Conservation (phyloP, 2,797 vertebrate genomes). For the Momotus momota region DNA sequence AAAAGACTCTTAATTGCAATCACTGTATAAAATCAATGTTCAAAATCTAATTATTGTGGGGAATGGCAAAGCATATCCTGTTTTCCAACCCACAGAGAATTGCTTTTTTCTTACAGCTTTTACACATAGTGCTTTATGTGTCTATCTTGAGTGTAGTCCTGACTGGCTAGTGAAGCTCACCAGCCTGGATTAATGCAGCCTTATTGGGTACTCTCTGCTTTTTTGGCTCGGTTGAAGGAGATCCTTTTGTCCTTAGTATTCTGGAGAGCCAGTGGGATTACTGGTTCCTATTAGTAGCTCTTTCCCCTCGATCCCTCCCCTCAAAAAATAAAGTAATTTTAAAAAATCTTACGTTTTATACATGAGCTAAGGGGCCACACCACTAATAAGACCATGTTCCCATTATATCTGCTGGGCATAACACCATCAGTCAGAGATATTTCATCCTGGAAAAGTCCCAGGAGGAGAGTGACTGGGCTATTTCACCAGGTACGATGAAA, state of each 20-base stretch:
- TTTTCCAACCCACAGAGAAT: background rate
- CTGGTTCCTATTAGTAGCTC: background rate
- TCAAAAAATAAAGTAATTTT: background rate
- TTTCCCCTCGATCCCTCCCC: background rate
- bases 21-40: background rate
- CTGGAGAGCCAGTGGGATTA: background rate
- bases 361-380: accelerated
- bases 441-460: background rate
- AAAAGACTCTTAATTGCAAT: background rate
- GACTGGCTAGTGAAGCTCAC: background rate
- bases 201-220: background rate
- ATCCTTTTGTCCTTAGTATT: background rate
- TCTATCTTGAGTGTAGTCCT: background rate
- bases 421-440: background rate
- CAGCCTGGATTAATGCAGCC: background rate
- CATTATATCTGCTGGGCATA: background rate
- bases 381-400: background rate
- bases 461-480: background rate
- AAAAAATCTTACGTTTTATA: background rate
- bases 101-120: background rate
- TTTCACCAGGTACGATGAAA: background rate
- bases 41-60: background rate
- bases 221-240: background rate
- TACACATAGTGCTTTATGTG: background rate
- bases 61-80: background rate